Base-by-base conservation (phyloP, 2,888 invertebrate species). In the Folsomia candida region DNA sequence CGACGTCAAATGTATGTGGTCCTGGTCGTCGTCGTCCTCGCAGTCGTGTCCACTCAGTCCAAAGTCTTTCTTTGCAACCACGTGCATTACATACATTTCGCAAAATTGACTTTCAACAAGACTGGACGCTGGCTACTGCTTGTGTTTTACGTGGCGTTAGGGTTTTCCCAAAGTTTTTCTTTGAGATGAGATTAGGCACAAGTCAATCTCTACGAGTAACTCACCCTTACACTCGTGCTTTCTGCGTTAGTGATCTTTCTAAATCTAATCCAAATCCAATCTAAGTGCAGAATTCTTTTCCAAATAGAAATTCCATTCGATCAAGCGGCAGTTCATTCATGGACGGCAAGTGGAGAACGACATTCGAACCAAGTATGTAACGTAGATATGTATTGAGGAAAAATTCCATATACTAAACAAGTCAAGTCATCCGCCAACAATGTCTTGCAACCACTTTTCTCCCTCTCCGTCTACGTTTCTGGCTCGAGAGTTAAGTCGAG, bases 101-200 rank as follows among this genome's bases (percentile, higher is more conserved):
- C 62, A 62, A 62, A 62, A 62, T 62, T 62, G 62, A 62, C 62
- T 62, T 62, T 62, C 62, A 62, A 62, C 28, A 62, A 22, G 62
- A 20, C n/a, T 57, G 57, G 22, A 37, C 37, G 14, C 37, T 37
- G 37, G 14, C 6, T 37, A 37, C 4, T 9, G n/a, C n/a, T n/a
- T n/a, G 4, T 37, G 37, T 14, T 37, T 37, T 37, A 14, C 37
- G 4, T 37, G 37, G 37, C 4, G 37, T 37, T n/a, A n/a, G n/a
- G n/a, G n/a, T 37, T 37, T 14, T 37, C 37, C 14, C 37, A 4
- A 37, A 37, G 37, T 37, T 37, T 37, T 37, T 4, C 37, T 37
- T 37, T 37, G 37, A 37, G 37, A 37, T 37, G 37, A 37, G 37
- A 37, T 37, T 37, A 4, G 6, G 37, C 37, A 37, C 37, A 37